These are phyloP conservation scores for Coregonus sp. DNA, from an alignment of 2,797 vertebrate genomes.

Conservation along the genomic window DNA sequence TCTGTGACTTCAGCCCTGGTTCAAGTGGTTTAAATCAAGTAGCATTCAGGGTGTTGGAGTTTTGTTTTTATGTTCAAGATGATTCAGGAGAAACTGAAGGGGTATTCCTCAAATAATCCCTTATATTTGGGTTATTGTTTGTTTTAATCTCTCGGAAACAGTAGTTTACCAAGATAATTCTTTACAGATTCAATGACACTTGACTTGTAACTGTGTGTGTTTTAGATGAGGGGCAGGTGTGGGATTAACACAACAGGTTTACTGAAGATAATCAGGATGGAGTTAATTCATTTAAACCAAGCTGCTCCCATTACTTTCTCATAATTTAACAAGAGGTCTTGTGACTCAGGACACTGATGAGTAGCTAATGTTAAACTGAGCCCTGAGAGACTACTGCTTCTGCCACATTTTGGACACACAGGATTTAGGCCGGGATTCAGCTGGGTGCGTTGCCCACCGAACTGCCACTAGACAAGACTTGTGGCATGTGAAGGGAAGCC, in stretches of 20 bases:
- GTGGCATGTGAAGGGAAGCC: not conserved
- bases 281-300: constrained; percentile 54
- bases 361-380: constrained; percentile 2
- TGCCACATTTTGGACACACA: not conserved
- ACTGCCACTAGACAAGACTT: not conserved
- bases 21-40: not conserved
- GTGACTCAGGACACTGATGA: constrained; percentile 35
- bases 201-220: constrained; percentile 2
- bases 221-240: constrained; percentile 27
- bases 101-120: not conserved
- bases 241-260: constrained; percentile 54
- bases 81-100: too few species aligned
- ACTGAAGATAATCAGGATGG: constrained; percentile 41
- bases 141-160: not conserved
- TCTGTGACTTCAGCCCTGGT: not conserved
- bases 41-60: not conserved
- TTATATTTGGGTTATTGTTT: not conserved
- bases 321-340: constrained; percentile 34
- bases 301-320: constrained; percentile 41
- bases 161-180: not conserved
- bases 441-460: not conserved
- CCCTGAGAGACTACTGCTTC: not conserved
- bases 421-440: not conserved
- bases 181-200: not conserved
- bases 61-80: not conserved